Evolutionary conservation across 1,140 invertebrate species (phyloP), one percentile per base, ranked within the genome.

Genomic region (Dendroctonus valens): DNA sequence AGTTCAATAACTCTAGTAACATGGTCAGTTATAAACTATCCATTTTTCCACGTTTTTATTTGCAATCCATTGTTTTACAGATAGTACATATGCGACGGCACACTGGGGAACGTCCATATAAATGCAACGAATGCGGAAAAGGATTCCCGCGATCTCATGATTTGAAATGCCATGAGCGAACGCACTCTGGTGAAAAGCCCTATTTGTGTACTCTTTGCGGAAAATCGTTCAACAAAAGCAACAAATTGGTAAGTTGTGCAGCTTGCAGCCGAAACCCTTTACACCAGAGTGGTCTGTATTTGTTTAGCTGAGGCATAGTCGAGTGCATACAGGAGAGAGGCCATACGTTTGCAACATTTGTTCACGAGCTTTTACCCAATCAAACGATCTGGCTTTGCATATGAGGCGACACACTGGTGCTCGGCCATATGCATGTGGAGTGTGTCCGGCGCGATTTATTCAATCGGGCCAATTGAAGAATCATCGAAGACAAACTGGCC

Each of bases 121-220:
- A 82, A 2, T 89, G 87, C 64, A 81, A 81, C 42, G 82, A 83
- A 1, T 89, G 87, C 62, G 84, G 84, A 2, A 86, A 85, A 72
- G 86, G 86, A 0, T 89, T 87, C 71, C 86, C 86, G 44, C 80
- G 86, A 54, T 81, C 81, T 3, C 83, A 83, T 51, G 87, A 88
- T 41, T 77, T 85, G 6, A 84, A 84, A 71, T 83, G 83, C 60
- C 84, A 85, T 68, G 83, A 83, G 61, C 79, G 83, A 37, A 84
- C 82, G 5, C 83, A 85, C 68, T 83, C 83, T 2, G 83, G 83
- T 6, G 82, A 84, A 72, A 84, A 83, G 64, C 83, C 83, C 5
- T 84, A 84, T 62, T 78, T 82, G 7, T 85, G 83, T 70, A 83
- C 83, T 50, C 80, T 83, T 4, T 85, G 83, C 71, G 82, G 83